These are phyloP conservation scores for Rhadinocentrus ornatus DNA, from an alignment of 2,797 vertebrate species.

Conservation along the genomic window DNA sequence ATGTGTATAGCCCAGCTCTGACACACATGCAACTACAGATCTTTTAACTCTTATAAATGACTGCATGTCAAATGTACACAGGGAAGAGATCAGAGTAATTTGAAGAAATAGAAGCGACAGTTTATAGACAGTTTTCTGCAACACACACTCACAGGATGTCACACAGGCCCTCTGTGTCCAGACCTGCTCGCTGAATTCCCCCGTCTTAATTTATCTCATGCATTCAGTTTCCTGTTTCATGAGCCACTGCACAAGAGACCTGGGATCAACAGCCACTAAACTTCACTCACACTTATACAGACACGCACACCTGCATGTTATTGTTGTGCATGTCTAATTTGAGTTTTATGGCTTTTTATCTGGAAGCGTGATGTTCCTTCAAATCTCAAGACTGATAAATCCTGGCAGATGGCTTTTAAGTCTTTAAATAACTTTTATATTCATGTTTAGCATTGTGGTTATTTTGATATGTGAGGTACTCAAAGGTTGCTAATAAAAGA, in stretches of 20 bases:
- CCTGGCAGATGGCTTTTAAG: slow-evolving; percentile 49
- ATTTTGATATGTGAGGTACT: slow-evolving; percentile 57
- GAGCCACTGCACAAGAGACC: slow-evolving; percentile 69
- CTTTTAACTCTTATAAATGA: slow-evolving; percentile 12
- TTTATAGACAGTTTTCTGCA: slow-evolving; percentile 53
- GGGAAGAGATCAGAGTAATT: slow-evolving; percentile 40
- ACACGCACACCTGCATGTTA: slow-evolving; percentile 26
- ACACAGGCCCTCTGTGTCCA: slow-evolving; percentile 69
- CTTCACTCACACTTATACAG: slow-evolving; percentile 30
- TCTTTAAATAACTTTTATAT: slow-evolving; percentile 68
- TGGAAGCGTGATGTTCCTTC: slow-evolving; percentile 46
- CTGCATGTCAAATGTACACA: slow-evolving; percentile 4
- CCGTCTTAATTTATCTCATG: slow-evolving; percentile 82
- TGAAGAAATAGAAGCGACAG: slow-evolving; percentile 51
- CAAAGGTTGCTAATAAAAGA: slow-evolving; percentile 54
- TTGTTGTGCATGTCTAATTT: slow-evolving; percentile 51
- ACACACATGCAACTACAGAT: slow-evolving; percentile 16
- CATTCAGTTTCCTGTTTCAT: slow-evolving; percentile 83
- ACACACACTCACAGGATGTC: slow-evolving; percentile 60
- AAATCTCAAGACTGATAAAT: slow-evolving; percentile 54
- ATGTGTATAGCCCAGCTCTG: background rate
- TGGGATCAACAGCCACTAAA: slow-evolving; percentile 64
- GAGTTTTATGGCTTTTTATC: slow-evolving; percentile 50
- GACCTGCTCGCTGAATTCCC: slow-evolving; percentile 81
- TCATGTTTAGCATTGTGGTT: slow-evolving; percentile 53